Evolutionary conservation across 1,140 invertebrate species (phyloP).

Genomic region (Rhysida immarginata): DNA sequence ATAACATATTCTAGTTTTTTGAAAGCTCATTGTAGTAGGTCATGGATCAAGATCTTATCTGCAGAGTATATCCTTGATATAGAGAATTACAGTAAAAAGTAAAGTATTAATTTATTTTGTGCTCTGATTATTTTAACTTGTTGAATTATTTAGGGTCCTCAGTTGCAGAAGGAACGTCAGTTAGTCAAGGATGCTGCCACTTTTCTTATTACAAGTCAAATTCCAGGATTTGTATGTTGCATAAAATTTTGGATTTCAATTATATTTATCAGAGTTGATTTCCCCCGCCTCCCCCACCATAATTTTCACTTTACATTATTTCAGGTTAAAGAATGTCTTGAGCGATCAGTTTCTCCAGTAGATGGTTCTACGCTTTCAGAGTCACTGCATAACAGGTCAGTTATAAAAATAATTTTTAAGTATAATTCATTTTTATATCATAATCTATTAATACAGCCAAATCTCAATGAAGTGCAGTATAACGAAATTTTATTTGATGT

Average conservation of each 20-base stretch:
- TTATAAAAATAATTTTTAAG: background rate
- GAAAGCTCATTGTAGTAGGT: no score
- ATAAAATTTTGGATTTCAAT: no score
- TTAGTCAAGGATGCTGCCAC: constrained; percentile 88
- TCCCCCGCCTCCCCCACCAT: no score
- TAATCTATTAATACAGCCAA: no score
- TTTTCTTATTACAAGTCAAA: constrained; percentile 80
- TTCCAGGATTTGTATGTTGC: constrained; percentile 72
- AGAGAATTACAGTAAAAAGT: no score
- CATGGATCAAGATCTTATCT: no score
- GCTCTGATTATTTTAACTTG: constrained; percentile 8
- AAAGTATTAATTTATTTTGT: no score
- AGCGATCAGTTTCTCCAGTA: constrained; percentile 82
- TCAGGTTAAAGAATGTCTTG: constrained; percentile 75
- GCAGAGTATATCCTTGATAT: no score
- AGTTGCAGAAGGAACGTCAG: constrained; percentile 70
- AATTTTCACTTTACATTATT: constrained; percentile 23
- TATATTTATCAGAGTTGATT: no score
- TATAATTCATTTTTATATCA: background rate
- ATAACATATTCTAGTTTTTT: no score
- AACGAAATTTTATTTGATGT: background rate
- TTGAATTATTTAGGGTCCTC: no score
- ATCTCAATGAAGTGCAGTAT: background rate
- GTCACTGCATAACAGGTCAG: constrained; percentile 58
- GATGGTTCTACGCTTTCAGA: constrained; percentile 90